Percentiles rank a stretch among this genome's conserved stretches.
These are phyloP conservation scores for Tylochromis polylepis DNA, from an alignment of 2,113 vertebrate species.

Conservation along the genomic window DNA sequence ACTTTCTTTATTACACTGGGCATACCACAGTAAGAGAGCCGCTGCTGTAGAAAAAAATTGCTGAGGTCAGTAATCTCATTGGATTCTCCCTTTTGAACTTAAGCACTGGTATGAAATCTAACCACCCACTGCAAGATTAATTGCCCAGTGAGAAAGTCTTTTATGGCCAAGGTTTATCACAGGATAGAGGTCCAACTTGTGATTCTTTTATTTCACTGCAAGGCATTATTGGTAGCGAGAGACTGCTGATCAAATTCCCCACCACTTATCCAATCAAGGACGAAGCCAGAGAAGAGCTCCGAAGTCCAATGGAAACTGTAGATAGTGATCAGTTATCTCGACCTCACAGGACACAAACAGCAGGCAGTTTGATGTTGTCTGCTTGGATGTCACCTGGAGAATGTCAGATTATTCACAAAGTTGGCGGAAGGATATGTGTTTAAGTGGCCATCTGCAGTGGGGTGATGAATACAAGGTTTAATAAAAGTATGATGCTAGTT, in stretches of 20 bases:
- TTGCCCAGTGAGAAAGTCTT: slow-evolving; percentile 49
- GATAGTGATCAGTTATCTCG: slow-evolving; percentile 46
- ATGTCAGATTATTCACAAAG: slow-evolving; percentile 12
- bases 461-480: not conserved
- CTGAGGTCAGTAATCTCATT: slow-evolving; percentile 37
- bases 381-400: slow-evolving; percentile 12
- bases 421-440: slow-evolving; percentile 6
- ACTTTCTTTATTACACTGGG: slow-evolving; percentile 24
- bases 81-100: slow-evolving; percentile 42
- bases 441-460: not conserved
- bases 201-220: slow-evolving; percentile 48
- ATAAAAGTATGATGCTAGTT: not conserved
- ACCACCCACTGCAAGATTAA: slow-evolving; percentile 60
- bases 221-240: slow-evolving; percentile 54
- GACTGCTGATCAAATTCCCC: slow-evolving; percentile 58
- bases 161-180: slow-evolving; percentile 50
- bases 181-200: slow-evolving; percentile 27
- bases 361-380: not conserved
- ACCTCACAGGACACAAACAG: slow-evolving; percentile 33
- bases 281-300: slow-evolving; percentile 50
- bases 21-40: not conserved
- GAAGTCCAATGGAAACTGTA: slow-evolving; percentile 42
- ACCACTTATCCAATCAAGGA: slow-evolving; percentile 59
- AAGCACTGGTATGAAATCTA: slow-evolving; percentile 53
- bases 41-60: slow-evolving; percentile 16